A percentile compares a stretch with the other conserved stretches of the same genome.
Conservation (phyloP, 2,113 vertebrate genomes). For the Xiphorhynchus elegans region DNA sequence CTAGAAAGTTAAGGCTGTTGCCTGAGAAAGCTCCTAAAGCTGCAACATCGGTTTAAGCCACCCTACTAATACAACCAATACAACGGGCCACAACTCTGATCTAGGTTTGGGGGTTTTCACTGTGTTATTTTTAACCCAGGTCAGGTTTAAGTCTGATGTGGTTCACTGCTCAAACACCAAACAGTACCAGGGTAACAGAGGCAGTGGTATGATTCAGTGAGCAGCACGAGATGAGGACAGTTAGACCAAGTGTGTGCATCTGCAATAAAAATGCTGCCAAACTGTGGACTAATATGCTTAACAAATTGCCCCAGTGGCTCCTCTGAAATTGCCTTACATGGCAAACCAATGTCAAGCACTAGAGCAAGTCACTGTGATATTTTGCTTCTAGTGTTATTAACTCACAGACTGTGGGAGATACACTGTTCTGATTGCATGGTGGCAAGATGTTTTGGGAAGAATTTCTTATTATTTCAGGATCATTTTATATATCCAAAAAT, state of each 20-base stretch:
- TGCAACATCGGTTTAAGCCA: neutral
- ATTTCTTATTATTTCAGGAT: neutral
- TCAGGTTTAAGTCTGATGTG: neutral
- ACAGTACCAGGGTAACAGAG: neutral
- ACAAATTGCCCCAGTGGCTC: neutral
- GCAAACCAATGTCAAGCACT: neutral
- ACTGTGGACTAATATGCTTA: neutral
- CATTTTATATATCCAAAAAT: neutral
- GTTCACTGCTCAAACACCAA: neutral
- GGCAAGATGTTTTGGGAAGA: neutral
- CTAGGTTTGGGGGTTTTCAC: neutral
- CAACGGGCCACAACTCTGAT: neutral
- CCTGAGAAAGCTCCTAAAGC: neutral
- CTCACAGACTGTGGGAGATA: neutral
- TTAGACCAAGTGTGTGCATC: neutral
- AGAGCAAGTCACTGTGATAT: neutral
- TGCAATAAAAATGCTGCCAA: neutral
- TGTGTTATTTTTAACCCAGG: neutral
- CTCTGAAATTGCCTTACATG: conserved; percentile 35
- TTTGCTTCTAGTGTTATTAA: neutral
- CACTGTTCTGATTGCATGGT: neutral
- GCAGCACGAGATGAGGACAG: neutral
- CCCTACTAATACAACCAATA: neutral
- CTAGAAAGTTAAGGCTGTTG: neutral
- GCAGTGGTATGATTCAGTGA: neutral